Conservation (phyloP, 2,113 vertebrate genomes). For the Gadus macrocephalus region DNA sequence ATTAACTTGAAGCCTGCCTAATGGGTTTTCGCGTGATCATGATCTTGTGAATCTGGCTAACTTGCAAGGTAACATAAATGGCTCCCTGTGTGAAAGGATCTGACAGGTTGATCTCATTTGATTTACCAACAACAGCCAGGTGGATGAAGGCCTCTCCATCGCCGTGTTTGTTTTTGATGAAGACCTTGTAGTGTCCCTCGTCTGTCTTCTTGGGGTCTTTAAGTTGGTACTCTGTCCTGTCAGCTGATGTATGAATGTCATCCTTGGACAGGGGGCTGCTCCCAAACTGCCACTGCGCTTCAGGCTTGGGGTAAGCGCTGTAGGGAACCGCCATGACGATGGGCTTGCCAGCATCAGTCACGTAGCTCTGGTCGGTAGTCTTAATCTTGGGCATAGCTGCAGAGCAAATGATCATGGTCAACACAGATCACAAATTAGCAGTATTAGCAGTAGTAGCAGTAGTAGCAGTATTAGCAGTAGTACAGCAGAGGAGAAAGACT, state of each 20-base stretch:
- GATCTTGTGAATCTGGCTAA: too few species aligned
- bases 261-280: slow-evolving; percentile 77
- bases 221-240: slow-evolving; percentile 86
- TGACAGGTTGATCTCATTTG: neutral
- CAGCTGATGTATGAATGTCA: slow-evolving; percentile 81
- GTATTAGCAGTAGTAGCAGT: neutral
- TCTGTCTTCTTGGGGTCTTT: slow-evolving; percentile 85
- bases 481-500: too few species aligned
- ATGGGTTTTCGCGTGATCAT: too few species aligned
- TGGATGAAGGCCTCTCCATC: slow-evolving; percentile 91
- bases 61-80: too few species aligned
- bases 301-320: slow-evolving; percentile 88
- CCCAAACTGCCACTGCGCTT: slow-evolving; percentile 89
- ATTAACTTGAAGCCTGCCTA: too few species aligned
- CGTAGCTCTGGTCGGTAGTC: slow-evolving; percentile 87
- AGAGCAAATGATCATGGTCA: neutral
- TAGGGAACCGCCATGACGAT: slow-evolving; percentile 89
- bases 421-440: neutral
- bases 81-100: neutral
- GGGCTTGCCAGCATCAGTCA: slow-evolving; percentile 91
- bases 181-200: slow-evolving; percentile 85
- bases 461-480: neutral
- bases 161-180: slow-evolving; percentile 92
- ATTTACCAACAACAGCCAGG: slow-evolving; percentile 89
- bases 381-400: slow-evolving; percentile 91